phyloP scores from a whole-genome alignment of 2,113 vertebrate species.

The Glaucomys volans region DNA sequence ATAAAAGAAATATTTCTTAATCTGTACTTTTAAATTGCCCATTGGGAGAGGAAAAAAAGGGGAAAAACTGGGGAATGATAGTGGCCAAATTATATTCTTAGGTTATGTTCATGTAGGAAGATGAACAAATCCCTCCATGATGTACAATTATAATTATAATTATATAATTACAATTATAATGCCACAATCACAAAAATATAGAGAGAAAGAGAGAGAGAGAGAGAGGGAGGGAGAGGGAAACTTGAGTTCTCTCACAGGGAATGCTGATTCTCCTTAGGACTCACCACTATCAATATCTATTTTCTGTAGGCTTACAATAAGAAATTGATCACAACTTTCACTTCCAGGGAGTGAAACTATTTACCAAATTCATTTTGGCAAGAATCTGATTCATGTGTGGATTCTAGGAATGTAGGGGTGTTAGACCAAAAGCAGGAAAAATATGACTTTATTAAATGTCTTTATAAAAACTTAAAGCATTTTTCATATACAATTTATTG shows the following conservation, averaged over 20 bases:
- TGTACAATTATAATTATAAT: too few relatives aligned
- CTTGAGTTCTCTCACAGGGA: background rate
- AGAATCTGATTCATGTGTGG: background rate
- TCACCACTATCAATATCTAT: background rate
- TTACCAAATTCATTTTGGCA: background rate
- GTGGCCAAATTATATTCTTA: too few relatives aligned
- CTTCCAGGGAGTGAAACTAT: background rate
- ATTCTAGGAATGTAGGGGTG: background rate
- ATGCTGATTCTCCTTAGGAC: background rate
- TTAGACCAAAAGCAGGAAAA: background rate
- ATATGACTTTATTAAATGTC: background rate
- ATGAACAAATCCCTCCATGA: too few relatives aligned
- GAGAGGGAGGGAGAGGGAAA: too few relatives aligned
- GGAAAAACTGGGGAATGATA: too few relatives aligned
- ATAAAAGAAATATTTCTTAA: background rate
- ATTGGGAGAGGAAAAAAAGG: background rate
- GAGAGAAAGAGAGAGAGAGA: too few relatives aligned
- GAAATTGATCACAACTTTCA: background rate
- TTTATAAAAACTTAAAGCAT: background rate
- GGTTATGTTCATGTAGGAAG: too few relatives aligned
- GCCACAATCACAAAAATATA: too few relatives aligned
- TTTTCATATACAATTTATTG: background rate
- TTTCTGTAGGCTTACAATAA: background rate
- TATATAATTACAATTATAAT: too few relatives aligned
- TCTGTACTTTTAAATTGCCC: background rate